Percentiles rank a stretch among this genome's conserved stretches.
Evolutionary conservation across 1,140 invertebrate species (phyloP).

Genomic region (Penaeus indicus): DNA sequence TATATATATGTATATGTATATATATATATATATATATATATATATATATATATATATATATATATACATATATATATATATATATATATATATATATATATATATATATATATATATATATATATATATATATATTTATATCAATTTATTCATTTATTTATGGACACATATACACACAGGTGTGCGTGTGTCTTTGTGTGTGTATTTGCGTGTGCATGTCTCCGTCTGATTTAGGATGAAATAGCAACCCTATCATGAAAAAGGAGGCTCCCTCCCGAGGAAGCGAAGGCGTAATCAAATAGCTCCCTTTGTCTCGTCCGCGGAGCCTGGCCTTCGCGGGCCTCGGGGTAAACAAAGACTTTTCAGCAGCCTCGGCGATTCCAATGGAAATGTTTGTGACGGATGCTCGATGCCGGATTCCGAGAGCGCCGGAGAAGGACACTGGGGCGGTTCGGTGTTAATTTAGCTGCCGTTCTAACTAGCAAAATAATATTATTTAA

Average conservation of each 20-base stretch:
- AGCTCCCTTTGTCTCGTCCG: too few species aligned
- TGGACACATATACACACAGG: not conserved
- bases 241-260: not conserved
- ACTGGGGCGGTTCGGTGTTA: too few species aligned
- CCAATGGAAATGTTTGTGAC: too few species aligned
- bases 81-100: not conserved
- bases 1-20: not conserved
- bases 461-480: too few species aligned
- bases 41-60: conserved; percentile 10
- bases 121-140: conserved; percentile 7
- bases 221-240: not conserved
- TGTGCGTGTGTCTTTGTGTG: conserved; percentile 1
- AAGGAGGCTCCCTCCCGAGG: too few species aligned
- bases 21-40: conserved; percentile 4
- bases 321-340: too few species aligned
- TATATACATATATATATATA: conserved; percentile 4
- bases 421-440: too few species aligned
- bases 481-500: too few species aligned
- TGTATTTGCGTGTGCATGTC: conserved; percentile 15
- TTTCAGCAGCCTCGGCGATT: too few species aligned
- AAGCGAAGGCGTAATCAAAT: too few species aligned
- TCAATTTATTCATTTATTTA: not conserved
- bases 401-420: too few species aligned
- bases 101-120: not conserved
- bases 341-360: too few species aligned